Percentiles rank a stretch among this genome's conserved stretches.
Evolutionary conservation across 2,888 invertebrate species (phyloP).

Genomic region (Hemistola chrysoprasaria): DNA sequence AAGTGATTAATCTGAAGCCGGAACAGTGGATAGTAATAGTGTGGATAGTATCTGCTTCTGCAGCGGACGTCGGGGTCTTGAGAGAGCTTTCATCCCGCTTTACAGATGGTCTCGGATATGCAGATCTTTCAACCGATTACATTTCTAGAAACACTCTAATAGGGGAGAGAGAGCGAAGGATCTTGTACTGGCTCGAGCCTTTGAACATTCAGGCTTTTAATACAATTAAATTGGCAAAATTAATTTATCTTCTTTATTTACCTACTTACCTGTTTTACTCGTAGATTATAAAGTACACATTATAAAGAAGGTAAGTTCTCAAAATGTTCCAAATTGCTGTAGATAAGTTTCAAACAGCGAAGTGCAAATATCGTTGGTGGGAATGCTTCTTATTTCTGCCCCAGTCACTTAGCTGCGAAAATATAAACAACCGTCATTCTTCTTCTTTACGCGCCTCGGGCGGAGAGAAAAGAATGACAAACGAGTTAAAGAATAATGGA

Average conservation of each 20-base stretch:
- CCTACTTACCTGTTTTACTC: too few species aligned
- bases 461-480: constrained; percentile 75
- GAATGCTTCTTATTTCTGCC: constrained; percentile 59
- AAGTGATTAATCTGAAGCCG: constrained; percentile 69
- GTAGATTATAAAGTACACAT: too few species aligned
- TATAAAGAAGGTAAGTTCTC: too few species aligned
- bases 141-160: constrained; percentile 10
- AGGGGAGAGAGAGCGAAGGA: constrained; percentile 8
- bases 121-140: constrained; percentile 24
- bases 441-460: constrained; percentile 65
- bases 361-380: constrained; percentile 47
- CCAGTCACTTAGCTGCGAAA: constrained; percentile 68
- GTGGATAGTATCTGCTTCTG: constrained; percentile 42
- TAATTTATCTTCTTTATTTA: too few species aligned
- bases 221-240: too few species aligned
- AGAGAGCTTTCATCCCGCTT: constrained; percentile 44
- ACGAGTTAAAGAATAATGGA: constrained; percentile 77
- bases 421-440: constrained; percentile 72
- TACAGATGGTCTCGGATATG: constrained; percentile 18
- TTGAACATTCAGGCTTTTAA: too few species aligned
- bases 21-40: constrained; percentile 45
- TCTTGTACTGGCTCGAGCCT: constrained; percentile 12
- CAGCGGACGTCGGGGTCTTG: constrained; percentile 34
- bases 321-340: constrained; percentile 11
- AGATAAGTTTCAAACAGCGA: constrained; percentile 40